Base-by-base conservation (phyloP, 2,888 invertebrate species). In the Xanthia togata region DNA sequence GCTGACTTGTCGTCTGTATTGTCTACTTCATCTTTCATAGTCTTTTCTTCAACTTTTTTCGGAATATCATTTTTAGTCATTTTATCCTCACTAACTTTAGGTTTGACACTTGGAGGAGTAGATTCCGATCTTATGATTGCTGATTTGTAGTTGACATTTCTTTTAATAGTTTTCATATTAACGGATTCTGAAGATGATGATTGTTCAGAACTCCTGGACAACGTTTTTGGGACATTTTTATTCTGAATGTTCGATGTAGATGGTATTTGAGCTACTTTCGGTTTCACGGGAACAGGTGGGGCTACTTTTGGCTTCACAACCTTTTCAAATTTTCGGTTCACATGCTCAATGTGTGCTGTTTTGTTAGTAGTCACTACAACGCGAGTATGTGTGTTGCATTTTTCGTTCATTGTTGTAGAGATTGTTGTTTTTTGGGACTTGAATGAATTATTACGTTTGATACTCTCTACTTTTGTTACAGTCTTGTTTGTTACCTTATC, bases 251-350 rank as follows among this genome's bases (percentile, higher is more conserved):
- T 84, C 6, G 91, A 77, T 38, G 91, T 84, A 35, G 79, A 67
- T 12, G 94, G 90, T 75, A 94, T 92, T 82, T 91, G 93, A 55
- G 93, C 88, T 17, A 95, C 90, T 93, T 95, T 96, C 55, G 97
- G 98, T 93, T 98, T 98, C 0, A 94, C 95, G 59, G 98, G 98
- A 80, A 98, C 97, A 0, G 98, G 98, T 4, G 98, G 98, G 20
- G 98, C 98, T 78, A 94, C 76, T 91, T 96, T 96, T 9, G 97
- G 92, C 91, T 97, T 97, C 2, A 93, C 91, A 59, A 94, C 63
- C 57, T 75, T 89, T 87, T 93, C 94, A 63, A 79, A 26, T 70
- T 89, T 89, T 74, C 83, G 87, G 78, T 91, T 93, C 59, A 91
- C 86, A 31, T 91, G 84, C 73, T 88, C 88, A 64, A 88, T 57